These are phyloP conservation scores for Lamprotornis superbus DNA, from an alignment of 2,113 vertebrate genomes.

Conservation along the genomic window DNA sequence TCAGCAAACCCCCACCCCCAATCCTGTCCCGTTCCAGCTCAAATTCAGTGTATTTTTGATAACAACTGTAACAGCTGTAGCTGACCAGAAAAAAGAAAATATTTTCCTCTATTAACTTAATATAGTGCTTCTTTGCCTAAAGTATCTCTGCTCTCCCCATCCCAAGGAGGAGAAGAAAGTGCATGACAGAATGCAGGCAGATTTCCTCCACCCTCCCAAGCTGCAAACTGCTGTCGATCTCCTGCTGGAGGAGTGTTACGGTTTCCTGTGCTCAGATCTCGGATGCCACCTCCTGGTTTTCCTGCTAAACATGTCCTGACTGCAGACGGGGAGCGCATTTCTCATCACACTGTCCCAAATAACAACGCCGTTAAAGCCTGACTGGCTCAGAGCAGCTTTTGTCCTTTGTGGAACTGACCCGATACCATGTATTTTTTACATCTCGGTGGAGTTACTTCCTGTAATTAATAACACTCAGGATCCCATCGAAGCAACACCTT, in stretches of 20 bases:
- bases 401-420: background rate
- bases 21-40: accelerated
- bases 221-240: background rate
- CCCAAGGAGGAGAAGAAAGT: background rate
- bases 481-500: accelerated
- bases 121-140: background rate
- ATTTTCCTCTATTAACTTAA: background rate
- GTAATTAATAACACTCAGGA: background rate
- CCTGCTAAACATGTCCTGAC: background rate
- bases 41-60: background rate
- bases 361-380: background rate
- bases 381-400: background rate
- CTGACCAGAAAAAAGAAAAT: background rate
- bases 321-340: accelerated
- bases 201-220: background rate
- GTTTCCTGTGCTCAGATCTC: background rate
- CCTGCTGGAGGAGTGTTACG: background rate
- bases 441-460: too few relatives aligned
- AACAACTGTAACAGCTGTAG: background rate
- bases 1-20: background rate
- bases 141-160: accelerated
- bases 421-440: accelerated
- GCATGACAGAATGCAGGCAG: background rate
- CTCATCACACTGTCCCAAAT: accelerated
- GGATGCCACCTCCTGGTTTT: conserved; percentile 49